Conservation (phyloP, 2,797 vertebrate genomes). For the Darevskia mixta region DNA sequence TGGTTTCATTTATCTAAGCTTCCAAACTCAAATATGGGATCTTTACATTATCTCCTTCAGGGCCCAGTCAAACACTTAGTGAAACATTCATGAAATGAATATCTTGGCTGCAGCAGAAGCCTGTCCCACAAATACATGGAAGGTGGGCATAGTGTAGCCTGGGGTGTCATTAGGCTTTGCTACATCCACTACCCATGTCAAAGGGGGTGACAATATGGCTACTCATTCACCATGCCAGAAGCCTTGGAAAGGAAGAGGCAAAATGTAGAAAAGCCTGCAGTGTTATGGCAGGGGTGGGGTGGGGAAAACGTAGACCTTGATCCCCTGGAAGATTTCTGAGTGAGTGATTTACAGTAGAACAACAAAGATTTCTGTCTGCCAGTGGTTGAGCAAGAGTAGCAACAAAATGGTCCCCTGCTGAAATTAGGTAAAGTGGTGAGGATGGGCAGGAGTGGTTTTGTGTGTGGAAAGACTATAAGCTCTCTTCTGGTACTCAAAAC, state of each 20-base stretch:
- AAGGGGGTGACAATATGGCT: neutral
- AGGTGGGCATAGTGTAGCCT: neutral
- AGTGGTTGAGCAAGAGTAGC: no score
- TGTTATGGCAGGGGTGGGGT: neutral
- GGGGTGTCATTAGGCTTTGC: neutral
- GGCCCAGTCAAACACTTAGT: fast-evolving
- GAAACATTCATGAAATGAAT: neutral
- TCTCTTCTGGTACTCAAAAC: no score
- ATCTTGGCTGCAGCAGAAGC: neutral
- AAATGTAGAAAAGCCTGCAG: neutral
- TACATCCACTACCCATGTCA: neutral
- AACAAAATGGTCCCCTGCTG: no score
- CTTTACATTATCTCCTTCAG: neutral
- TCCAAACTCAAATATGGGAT: constrained; percentile 2
- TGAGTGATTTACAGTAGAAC: no score
- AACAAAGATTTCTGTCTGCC: no score
- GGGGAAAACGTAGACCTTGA: no score
- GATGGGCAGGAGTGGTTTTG: no score
- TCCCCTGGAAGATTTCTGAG: no score
- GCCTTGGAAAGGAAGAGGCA: neutral
- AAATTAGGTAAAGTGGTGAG: no score
- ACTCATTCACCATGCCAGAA: neutral
- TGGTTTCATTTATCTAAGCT: constrained; percentile 15
- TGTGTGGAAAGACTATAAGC: no score
- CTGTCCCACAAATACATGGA: neutral